A percentile compares a stretch with the other conserved stretches of the same genome.
Conservation (phyloP, 2,113 vertebrate genomes). For the Gyps fulvus region DNA sequence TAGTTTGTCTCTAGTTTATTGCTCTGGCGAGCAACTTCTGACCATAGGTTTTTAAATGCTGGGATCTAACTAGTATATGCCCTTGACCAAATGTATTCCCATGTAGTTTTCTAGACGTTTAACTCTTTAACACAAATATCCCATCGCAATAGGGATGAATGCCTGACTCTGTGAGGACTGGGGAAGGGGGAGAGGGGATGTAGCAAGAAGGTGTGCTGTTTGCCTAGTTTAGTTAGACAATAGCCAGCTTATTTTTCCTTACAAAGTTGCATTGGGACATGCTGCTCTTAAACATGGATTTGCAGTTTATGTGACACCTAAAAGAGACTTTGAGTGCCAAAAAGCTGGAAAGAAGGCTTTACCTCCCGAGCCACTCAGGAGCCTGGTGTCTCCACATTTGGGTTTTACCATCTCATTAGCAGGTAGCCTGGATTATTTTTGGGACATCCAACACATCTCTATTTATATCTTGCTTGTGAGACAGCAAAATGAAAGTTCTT, state of each 20-base stretch:
- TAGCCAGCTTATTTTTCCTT: neutral
- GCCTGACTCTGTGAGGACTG: neutral
- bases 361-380: neutral
- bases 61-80: neutral
- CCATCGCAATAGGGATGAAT: neutral
- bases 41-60: neutral
- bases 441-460: constrained; percentile 38
- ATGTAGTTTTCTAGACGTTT: constrained; percentile 24
- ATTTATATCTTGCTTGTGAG: constrained; percentile 62
- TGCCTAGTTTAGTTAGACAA: neutral
- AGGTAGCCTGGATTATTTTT: constrained; percentile 64
- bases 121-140: neutral
- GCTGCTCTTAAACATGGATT: neutral
- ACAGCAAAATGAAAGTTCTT: constrained; percentile 25
- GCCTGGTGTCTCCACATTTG: neutral
- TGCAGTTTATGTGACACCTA: neutral
- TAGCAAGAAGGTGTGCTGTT: neutral
- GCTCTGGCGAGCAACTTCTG: neutral
- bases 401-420: constrained; percentile 59
- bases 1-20: neutral
- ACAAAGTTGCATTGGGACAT: neutral
- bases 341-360: neutral
- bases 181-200: neutral
- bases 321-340: neutral
- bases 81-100: neutral